Percentiles rank a stretch among this genome's conserved stretches.
These are phyloP conservation scores for Pseudolycoriella hygida DNA, from an alignment of 2,888 invertebrate species.

Conservation along the genomic window DNA sequence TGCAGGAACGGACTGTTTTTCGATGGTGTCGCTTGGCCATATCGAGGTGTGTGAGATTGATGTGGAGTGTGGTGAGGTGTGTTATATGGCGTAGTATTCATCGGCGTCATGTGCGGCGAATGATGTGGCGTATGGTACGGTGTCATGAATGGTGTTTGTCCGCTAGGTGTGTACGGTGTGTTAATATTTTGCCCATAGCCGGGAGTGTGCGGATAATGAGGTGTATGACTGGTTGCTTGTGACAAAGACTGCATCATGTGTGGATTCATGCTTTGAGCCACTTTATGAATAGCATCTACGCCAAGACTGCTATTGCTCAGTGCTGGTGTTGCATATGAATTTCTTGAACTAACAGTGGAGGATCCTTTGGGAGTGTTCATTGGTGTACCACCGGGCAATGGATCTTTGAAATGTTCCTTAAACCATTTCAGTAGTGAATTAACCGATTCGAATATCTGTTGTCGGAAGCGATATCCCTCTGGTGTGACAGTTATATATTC, in stretches of 20 bases:
- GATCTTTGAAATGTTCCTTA: conserved; percentile 93
- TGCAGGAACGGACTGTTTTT: conserved; percentile 37
- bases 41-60: conserved; percentile 45
- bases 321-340: conserved; percentile 12
- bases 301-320: conserved; percentile 25
- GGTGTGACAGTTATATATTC: conserved; percentile 85
- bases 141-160: conserved; percentile 88
- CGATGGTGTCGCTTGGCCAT: conserved; percentile 21
- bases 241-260: conserved; percentile 53
- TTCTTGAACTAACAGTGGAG: conserved; percentile 7
- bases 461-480: conserved; percentile 82
- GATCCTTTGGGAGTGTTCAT: conserved; percentile 43
- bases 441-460: conserved; percentile 65
- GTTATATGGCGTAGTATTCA: conserved; percentile 60
- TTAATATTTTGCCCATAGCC: conserved; percentile 55
- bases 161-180: conserved; percentile 81
- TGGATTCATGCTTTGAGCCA: conserved; percentile 49
- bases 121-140: conserved; percentile 62
- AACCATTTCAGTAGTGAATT: conserved; percentile 79
- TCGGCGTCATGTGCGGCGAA: conserved; percentile 17
- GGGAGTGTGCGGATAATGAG: conserved; percentile 52
- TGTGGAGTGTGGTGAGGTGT: conserved; percentile 71
- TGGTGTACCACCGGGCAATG: conserved; percentile 56
- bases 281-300: conserved; percentile 51
- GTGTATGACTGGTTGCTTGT: conserved; percentile 42